Base-by-base conservation (phyloP, 2,888 invertebrate genomes). In the Hypomecis punctinalis region DNA sequence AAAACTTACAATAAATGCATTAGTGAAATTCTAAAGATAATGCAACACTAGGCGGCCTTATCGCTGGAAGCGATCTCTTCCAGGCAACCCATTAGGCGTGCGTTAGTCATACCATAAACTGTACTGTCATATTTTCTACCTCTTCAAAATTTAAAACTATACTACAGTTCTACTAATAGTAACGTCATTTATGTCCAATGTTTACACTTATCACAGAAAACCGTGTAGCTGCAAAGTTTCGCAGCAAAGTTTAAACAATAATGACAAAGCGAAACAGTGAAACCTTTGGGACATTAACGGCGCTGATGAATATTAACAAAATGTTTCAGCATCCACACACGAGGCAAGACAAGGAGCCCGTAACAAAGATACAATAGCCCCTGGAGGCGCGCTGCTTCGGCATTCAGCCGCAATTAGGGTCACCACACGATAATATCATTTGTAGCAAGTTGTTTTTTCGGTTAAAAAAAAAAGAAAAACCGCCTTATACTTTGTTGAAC, bases 291-390 rank as follows among this genome's bases (percentile, higher is more conserved):
- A 57, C 57, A 52, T 57, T 52, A 54, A 13, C 13, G 39, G 10
- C 61, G 6, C 47, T 43, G 56, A 66, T 64, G 63, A 69, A 64
- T 69, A 69, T 56, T 61, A 66, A 65, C 52, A 55, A 56, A 65
- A 62, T 62, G 61, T 64, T 65, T 60, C 62, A 62, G 61, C 64
- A 67, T 69, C 68, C 67, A 63, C 63, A 64, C 61, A 61, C 57
- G 62, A 60, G 57, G 37, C 58, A 58, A 56, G 61, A 68, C 68
- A 67, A 75, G 67, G 69, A 69, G 67, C 57, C 62, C 66, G 64
- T 74, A 75, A 73, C 72, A 73, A 71, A 72, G 73, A 72, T 71
- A 73, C 70, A 73, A 72, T 71, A 68, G 69, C 62, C 71, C 66
- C 73, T 54, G 56, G 71, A 72, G 66, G 64, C 68, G 60, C 61